These are phyloP conservation scores for Trissolcus japonicus DNA, from an alignment of 2,888 invertebrate genomes.

Conservation along the genomic window DNA sequence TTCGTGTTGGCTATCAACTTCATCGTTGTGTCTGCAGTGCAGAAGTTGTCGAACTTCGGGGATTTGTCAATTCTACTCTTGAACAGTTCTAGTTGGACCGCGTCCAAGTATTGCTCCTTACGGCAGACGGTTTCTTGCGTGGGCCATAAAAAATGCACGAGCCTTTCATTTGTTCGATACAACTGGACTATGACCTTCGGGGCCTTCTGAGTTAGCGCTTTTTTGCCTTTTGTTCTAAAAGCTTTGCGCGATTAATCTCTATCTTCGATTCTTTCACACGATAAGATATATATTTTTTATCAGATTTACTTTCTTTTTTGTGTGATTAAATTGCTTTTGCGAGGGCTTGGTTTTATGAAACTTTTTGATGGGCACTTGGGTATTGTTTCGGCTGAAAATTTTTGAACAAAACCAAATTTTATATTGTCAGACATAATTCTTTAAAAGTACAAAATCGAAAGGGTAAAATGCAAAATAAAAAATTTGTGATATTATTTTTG, in stretches of 20 bases:
- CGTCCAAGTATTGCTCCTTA: constrained; percentile 61
- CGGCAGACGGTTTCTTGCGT: constrained; percentile 30
- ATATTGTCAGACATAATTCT: no score
- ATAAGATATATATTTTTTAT: not conserved
- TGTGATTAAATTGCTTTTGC: no score
- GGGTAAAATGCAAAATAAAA: no score
- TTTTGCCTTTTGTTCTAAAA: constrained; percentile 34
- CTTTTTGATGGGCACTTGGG: no score
- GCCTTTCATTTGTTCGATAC: constrained; percentile 29
- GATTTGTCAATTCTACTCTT: constrained; percentile 65
- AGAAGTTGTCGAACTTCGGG: constrained; percentile 62
- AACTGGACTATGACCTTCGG: constrained; percentile 31
- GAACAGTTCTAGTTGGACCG: constrained; percentile 64
- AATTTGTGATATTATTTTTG: no score
- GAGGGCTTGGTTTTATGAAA: no score
- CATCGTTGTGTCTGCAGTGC: constrained; percentile 46
- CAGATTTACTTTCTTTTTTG: no score
- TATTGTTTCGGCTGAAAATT: no score
- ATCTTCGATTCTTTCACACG: constrained; percentile 10
- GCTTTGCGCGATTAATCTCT: constrained; percentile 45
- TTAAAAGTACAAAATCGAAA: no score
- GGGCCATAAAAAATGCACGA: constrained; percentile 42
- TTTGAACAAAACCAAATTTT: no score
- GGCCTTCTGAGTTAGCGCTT: constrained; percentile 27
- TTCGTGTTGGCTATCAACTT: constrained; percentile 54